Conservation (phyloP, 1,140 invertebrate genomes). For the Neodiprion virginianus region DNA sequence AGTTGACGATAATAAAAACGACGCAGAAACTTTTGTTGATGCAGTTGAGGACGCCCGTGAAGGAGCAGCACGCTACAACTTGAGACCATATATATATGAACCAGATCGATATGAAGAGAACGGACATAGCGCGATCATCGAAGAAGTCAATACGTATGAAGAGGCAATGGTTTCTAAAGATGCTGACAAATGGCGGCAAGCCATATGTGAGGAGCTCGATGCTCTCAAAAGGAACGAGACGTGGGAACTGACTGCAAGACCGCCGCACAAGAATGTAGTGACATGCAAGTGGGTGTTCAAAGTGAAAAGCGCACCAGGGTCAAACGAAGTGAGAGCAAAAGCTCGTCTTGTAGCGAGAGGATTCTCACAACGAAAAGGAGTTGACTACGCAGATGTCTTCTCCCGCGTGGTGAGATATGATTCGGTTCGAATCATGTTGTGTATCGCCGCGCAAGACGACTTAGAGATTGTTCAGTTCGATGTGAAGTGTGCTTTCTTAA, state of each 20-base stretch:
- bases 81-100: not conserved
- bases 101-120: constrained; percentile 5
- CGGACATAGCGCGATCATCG: constrained; percentile 25
- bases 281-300: constrained; percentile 53
- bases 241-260: constrained; percentile 44
- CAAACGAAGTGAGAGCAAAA: constrained; percentile 30
- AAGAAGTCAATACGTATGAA: constrained; percentile 16
- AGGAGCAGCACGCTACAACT: constrained; percentile 11
- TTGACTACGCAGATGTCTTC: constrained; percentile 36
- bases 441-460: constrained; percentile 34
- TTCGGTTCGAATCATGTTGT: not conserved
- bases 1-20: not conserved
- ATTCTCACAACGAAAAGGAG: constrained; percentile 35
- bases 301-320: constrained; percentile 33
- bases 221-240: constrained; percentile 29
- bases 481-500: constrained; percentile 49
- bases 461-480: constrained; percentile 46
- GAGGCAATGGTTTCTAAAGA: constrained; percentile 19
- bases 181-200: constrained; percentile 22
- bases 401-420: constrained; percentile 33
- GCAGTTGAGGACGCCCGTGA: constrained; percentile 19
- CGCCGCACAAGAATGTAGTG: constrained; percentile 36
- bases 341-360: constrained; percentile 43
- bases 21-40: not conserved
- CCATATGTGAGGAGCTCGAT: constrained; percentile 30